Evolutionary conservation across 2,888 invertebrate species (phyloP), one percentile per base, ranked within the genome.

Genomic region (Ornithoptera alexandrae): DNA sequence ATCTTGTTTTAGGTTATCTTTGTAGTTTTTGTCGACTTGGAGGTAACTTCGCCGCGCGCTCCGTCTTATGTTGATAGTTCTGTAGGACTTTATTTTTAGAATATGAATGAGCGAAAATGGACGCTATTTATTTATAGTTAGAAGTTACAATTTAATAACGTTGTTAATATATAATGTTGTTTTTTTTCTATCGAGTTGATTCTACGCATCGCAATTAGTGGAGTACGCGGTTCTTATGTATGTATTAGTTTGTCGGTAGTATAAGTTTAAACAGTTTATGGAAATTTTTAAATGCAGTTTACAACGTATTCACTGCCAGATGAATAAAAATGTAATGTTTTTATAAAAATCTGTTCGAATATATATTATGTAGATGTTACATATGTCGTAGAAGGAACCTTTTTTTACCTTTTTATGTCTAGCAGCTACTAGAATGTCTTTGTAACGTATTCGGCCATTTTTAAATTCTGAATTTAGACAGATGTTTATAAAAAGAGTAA

Each of bases 291-390:
- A 76, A 78, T 74, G 73, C 76, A 76, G 78, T 78, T 75, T 76
- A 77, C 77, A 80, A 75, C 78, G 75, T 81, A 81, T 77, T 81
- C 88, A 90, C 90, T 92, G 90, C 91, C 91, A 90, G 84, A 87
- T 84, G 82, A 84, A 88, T 87, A 89, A 88, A 81, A 73, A 77
- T 75, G 77, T 81, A 83, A 76, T 81, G 77, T 81, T 81, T 74
- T 77, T 58, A 69, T 71, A 73, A 74, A 30, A 72, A 70, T 69
- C 73, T 67, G 72, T 71, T 72, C 77, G 78, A 77, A 79, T 79
- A 42, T 20, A 39, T 65, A 68, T 30, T 30, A 30, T 17, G 50
- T 60, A 69, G 65, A 36, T 46, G 59, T 71, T 63, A 66, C 36
- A 62, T 56, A n/a, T 64, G 68, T 68, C 46, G 69, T 46, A 20